Evolutionary conservation across 2,888 invertebrate species (phyloP).

Genomic region (Oligia fasciuncula): DNA sequence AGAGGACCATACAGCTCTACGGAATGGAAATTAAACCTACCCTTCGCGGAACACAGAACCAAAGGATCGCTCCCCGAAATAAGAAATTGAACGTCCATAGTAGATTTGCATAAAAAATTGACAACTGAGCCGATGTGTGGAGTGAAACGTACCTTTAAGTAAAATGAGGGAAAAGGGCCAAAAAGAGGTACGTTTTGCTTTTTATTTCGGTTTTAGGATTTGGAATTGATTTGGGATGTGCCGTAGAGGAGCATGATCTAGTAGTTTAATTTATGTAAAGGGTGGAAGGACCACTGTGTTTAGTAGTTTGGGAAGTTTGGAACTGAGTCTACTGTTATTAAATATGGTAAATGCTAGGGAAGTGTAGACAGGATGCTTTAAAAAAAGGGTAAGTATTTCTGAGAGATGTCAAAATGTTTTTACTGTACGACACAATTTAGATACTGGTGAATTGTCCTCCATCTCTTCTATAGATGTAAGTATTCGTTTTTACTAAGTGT

Average conservation of each 20-base stretch:
- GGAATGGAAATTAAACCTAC: conserved; percentile 79
- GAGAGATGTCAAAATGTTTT: neutral
- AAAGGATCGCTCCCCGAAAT: conserved; percentile 69
- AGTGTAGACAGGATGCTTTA: neutral
- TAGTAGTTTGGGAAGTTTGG: neutral
- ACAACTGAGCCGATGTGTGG: conserved; percentile 71
- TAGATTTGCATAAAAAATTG: conserved; percentile 82
- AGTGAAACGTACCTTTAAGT: conserved; percentile 60
- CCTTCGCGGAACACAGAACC: conserved; percentile 68
- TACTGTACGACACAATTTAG: neutral
- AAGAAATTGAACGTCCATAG: conserved; percentile 78
- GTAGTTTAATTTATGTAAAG: conserved; percentile 13
- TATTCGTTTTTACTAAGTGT: neutral
- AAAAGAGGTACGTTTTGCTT: conserved; percentile 42
- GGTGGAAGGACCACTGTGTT: neutral
- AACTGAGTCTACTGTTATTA: neutral
- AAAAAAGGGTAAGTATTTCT: neutral
- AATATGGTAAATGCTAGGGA: neutral
- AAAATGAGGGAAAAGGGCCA: conserved; percentile 56
- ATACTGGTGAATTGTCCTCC: neutral
- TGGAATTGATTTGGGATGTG: conserved; percentile 59
- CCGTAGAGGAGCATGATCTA: conserved; percentile 3
- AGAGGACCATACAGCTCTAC: conserved; percentile 66
- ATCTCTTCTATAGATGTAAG: neutral
- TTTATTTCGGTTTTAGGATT: conserved; percentile 59